A percentile compares a stretch with the other conserved stretches of the same genome.
phyloP scores from a whole-genome alignment of 2,797 vertebrate genomes.

The Lutjanus campechanus region DNA sequence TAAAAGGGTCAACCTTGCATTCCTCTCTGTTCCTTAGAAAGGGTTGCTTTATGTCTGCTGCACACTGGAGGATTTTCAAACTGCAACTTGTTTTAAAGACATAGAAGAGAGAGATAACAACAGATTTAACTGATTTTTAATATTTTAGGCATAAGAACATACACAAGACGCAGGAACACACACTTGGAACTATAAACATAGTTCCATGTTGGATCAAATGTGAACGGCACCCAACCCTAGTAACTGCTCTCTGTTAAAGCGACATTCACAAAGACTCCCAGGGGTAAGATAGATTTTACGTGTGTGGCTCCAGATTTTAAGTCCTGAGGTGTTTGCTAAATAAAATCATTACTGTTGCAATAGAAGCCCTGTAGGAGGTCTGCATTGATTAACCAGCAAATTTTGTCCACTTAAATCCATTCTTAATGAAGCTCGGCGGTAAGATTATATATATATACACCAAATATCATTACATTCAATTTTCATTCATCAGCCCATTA shows the following conservation, averaged over 20 bases:
- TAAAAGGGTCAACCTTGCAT: background rate
- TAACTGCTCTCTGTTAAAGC: background rate
- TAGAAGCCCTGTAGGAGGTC: background rate
- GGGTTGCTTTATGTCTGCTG: no score
- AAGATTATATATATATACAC: background rate
- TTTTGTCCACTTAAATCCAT: constrained; percentile 25
- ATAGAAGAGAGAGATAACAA: no score
- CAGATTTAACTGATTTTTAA: no score
- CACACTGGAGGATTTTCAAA: no score
- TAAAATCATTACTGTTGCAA: background rate
- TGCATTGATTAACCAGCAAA: constrained; percentile 11
- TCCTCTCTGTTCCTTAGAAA: background rate
- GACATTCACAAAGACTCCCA: background rate
- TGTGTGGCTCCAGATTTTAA: background rate
- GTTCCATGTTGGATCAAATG: no score
- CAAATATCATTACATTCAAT: constrained; percentile 8
- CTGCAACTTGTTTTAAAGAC: no score
- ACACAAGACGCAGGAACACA: no score
- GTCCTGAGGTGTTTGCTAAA: constrained; percentile 3
- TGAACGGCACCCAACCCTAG: no score
- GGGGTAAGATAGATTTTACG: background rate
- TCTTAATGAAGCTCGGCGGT: background rate
- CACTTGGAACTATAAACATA: no score
- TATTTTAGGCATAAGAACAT: no score
- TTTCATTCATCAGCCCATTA: constrained; percentile 16